phyloP scores from a whole-genome alignment of 30 jellyfish, hydroid and myxozoan species.

The Mastigias papua region DNA sequence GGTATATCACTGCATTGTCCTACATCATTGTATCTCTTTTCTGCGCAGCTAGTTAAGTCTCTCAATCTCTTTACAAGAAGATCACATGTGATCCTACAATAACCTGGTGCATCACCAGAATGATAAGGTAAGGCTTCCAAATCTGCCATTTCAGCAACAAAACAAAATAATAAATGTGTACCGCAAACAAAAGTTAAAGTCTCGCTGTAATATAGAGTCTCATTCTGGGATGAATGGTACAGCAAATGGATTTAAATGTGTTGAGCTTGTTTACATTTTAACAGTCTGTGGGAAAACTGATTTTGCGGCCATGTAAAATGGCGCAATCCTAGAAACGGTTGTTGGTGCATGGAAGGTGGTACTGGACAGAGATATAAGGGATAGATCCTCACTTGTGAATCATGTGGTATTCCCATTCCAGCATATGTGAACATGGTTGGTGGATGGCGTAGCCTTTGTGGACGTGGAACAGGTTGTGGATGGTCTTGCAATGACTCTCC shows the following conservation, averaged over 20 bases:
- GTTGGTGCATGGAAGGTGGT: background rate
- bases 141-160: background rate
- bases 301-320: background rate
- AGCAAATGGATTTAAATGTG: constrained; percentile 2
- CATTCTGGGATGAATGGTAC: background rate
- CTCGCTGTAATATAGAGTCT: background rate
- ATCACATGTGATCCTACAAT: background rate
- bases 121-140: background rate
- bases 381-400: background rate
- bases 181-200: background rate
- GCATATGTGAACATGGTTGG: constrained; percentile 6
- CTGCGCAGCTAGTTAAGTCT: background rate
- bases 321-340: background rate
- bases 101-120: background rate
- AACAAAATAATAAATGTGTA: background rate
- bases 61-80: background rate
- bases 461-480: constrained; percentile 14
- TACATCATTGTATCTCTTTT: background rate
- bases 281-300: constrained; percentile 9
- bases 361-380: constrained; percentile 2
- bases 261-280: background rate
- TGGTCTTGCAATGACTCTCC: background rate
- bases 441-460: constrained; percentile 6
- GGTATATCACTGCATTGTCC: background rate
- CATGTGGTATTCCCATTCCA: background rate